Evolutionary conservation across 2,888 invertebrate species (phyloP), one percentile per base, ranked within the genome.

Genomic region (Eupithecia exiguata): DNA sequence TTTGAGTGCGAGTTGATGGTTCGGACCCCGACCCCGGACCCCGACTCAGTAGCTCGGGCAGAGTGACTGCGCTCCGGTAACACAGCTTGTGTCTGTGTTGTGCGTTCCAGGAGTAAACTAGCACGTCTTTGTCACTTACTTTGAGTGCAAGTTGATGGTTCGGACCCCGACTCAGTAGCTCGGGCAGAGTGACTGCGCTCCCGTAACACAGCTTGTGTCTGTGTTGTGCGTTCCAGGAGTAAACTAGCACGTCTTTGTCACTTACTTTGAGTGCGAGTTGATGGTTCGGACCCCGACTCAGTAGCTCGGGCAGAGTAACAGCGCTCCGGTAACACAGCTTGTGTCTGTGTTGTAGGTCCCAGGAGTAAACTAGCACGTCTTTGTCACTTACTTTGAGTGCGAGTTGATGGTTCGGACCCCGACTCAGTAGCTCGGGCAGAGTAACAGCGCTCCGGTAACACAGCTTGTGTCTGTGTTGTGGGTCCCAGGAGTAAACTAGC

Each of bases 141-240:
- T 99, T 99, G 71, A 99, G 96, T 16, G 99, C 99, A 77, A 99
- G 92, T 86, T 98, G 98, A 91, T n/a, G n/a, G 71, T 97, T 94
- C 1, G 97, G 96, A n/a, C 97, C 96, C 74, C 98, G 97, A 71
- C 96, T 95, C 76, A 98, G 94, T 77, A 98, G 93, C 61, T 97
- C 97, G n/a, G n/a, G n/a, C n/a, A n/a, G n/a, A n/a, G n/a, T n/a
- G n/a, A n/a, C n/a, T n/a, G n/a, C n/a, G n/a, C n/a, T n/a, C n/a
- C n/a, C n/a, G n/a, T n/a, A n/a, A n/a, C n/a, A n/a, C n/a, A n/a
- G n/a, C n/a, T n/a, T n/a, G n/a, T 99, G 99, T 84, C 99, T 96
- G 87, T 98, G 98, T 90, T 99, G 99, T 0, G 99, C 99, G 94
- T 99, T 99, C 99, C 99, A 99, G 12, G 99, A 99, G 93, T 99